Conservation (phyloP, 2,113 vertebrate species). For the Seriola quinqueradiata region DNA sequence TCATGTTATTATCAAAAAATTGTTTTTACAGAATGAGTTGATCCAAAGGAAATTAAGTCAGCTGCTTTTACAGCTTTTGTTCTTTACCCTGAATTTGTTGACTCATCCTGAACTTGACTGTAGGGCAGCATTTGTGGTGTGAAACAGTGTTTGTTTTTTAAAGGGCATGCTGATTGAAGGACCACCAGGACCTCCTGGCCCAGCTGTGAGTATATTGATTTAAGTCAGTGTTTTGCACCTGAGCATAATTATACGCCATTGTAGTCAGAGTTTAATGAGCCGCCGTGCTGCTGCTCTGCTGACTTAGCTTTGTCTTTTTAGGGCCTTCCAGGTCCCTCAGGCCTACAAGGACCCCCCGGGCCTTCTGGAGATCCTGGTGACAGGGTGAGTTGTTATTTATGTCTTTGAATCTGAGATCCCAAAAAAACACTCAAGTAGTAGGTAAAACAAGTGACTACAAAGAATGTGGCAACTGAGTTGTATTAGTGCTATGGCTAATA, state of each 20-base stretch:
- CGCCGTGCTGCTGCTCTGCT: background rate
- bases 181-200: conserved; percentile 91
- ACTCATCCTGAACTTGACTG: background rate
- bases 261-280: background rate
- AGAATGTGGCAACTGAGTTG: background rate
- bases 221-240: background rate
- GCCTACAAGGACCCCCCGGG: conserved; percentile 93
- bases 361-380: conserved; percentile 93
- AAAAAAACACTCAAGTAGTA: background rate
- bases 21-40: background rate
- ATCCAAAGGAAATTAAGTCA: background rate
- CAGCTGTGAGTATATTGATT: conserved; percentile 87
- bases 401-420: background rate
- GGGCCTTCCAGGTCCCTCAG: conserved; percentile 95
- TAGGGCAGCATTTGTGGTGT: background rate
- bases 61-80: too few relatives aligned
- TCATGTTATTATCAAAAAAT: background rate
- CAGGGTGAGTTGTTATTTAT: conserved; percentile 87
- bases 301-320: conserved; percentile 73
- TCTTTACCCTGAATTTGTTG: too few relatives aligned
- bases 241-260: background rate
- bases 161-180: conserved; percentile 99
- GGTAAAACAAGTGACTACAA: background rate
- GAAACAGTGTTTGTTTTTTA: conserved; percentile 52
- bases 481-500: background rate